These are phyloP conservation scores for Phrynosoma blainvillii DNA, from an alignment of 2,113 vertebrate species.

Conservation along the genomic window DNA sequence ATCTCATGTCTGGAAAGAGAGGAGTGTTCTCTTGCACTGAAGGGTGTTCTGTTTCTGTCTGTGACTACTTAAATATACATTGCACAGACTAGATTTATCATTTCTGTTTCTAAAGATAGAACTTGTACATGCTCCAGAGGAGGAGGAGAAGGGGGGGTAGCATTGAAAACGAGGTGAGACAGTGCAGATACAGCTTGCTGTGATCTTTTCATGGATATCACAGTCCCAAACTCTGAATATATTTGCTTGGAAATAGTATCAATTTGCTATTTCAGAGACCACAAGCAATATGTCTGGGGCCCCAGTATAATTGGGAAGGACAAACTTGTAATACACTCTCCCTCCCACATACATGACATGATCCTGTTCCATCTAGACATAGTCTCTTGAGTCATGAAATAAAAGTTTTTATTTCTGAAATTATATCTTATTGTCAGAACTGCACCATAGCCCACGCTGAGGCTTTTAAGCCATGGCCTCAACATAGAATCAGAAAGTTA, in stretches of 20 bases:
- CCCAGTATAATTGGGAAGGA: neutral
- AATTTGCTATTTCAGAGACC: neutral
- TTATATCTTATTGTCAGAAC: neutral
- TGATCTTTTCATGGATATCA: neutral
- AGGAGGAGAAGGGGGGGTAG: neutral
- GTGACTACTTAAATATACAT: neutral
- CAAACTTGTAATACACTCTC: neutral
- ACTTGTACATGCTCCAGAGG: rapidly evolving
- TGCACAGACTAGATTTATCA: conserved; percentile 23
- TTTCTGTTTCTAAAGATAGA: conserved; percentile 15
- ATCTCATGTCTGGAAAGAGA: conserved; percentile 52
- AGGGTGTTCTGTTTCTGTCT: conserved; percentile 18
- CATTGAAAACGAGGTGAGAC: neutral
- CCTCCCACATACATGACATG: neutral
- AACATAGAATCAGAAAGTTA: neutral
- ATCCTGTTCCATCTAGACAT: neutral
- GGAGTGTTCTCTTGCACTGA: conserved; percentile 11
- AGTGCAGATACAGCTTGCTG: neutral
- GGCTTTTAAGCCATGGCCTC: neutral
- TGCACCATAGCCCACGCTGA: neutral
- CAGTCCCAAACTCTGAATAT: neutral
- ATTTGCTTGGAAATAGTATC: neutral
- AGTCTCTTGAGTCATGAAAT: neutral
- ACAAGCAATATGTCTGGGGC: rapidly evolving
- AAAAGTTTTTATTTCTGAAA: neutral